Evolutionary conservation across 2,888 invertebrate species (phyloP), one percentile per base, ranked within the genome.

Genomic region (Hypercompe scribonia): DNA sequence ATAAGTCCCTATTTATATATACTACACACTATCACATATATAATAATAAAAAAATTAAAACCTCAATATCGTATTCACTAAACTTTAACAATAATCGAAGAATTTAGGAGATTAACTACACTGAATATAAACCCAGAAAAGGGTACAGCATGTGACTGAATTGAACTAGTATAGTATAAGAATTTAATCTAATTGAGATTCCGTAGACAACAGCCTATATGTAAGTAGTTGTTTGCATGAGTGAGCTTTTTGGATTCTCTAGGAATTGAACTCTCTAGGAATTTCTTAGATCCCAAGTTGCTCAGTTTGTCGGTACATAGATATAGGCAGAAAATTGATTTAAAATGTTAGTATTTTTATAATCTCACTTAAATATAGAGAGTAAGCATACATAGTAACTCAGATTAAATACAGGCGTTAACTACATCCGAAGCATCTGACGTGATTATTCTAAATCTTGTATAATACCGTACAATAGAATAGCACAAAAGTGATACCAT

Each of bases 401-500:
- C 50, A n/a, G 24, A 58, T 28, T 58, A 58, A 28, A 58, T 58
- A 28, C 28, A 54, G 42, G 2, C 50, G 10, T 28, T 31, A 18
- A 31, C 15, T 31, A 15, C 13, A 58, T 58, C 4, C 8, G 13
- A 67, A 15, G 21, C 15, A 2, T 34, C 36, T 36, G 18, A 58
- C n/a, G 39, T 58, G 10, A 68, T 54, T n/a, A 39, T 68, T 69
- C 69, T 61, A 61, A 68, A 36, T 39, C 58, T 34, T 10, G 36
- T 36, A 33, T 54, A 68, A 69, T 31, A 42, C 31, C 31, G 24
- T 63, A 50, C 28, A 65, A 36, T 70, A 46, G 46, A 46, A 70
- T 77, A 75, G 74, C 80, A 74, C 76, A 77, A 77, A 68, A 75
- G 70, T 73, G 78, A 70, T 83, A 82, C 78, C 67, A 39, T 74